Evolutionary conservation across 2,888 invertebrate species (phyloP).

Genomic region (Phengaris arion): DNA sequence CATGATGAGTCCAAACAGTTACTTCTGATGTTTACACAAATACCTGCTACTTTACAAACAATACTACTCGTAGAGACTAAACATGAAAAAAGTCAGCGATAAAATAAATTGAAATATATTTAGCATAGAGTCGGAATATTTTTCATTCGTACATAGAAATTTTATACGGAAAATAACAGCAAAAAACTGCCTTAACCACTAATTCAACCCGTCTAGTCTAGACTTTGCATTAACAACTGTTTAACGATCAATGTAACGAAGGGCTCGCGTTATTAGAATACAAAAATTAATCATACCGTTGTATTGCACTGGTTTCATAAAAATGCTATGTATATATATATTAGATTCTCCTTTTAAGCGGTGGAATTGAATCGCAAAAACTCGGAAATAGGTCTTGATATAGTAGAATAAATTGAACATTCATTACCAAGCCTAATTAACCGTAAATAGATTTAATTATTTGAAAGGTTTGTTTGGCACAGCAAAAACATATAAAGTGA

Average conservation of each 20-base stretch:
- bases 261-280: neutral
- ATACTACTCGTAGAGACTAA: neutral
- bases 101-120: no score
- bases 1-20: slow-evolving; percentile 6
- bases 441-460: slow-evolving; percentile 9
- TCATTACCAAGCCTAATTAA: slow-evolving; percentile 11
- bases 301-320: no score
- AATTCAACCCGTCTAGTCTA: neutral
- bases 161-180: neutral
- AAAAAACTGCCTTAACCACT: neutral
- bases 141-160: neutral
- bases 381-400: neutral
- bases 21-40: neutral
- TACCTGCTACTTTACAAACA: slow-evolving; percentile 2
- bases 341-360: no score
- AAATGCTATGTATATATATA: no score
- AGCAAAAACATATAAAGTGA: slow-evolving; percentile 56
- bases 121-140: neutral
- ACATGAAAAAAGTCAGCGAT: neutral
- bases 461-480: slow-evolving; percentile 17
- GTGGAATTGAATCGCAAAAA: neutral
- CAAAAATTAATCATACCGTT: neutral
- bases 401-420: neutral
- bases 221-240: slow-evolving; percentile 13
- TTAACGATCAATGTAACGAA: neutral